Evolutionary conservation across 2,113 vertebrate genomes (phyloP).

Genomic region (Talpa occidentalis): DNA sequence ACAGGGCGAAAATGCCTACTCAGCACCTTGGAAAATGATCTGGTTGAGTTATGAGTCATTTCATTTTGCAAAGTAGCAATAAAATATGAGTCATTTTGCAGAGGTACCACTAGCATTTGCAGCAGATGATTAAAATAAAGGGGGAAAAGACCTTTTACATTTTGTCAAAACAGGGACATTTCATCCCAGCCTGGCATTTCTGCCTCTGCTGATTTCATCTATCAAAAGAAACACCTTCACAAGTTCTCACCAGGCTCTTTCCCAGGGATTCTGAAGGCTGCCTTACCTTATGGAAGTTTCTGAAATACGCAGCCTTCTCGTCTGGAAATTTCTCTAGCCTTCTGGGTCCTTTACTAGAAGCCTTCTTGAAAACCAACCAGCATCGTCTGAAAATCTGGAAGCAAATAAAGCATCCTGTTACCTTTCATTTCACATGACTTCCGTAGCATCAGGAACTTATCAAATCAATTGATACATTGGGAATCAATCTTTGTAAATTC

Average conservation of each 20-base stretch:
- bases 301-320: slow-evolving; percentile 98
- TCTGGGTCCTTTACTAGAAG: slow-evolving; percentile 98
- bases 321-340: slow-evolving; percentile 99
- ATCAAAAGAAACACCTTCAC: slow-evolving; percentile 53
- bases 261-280: not conserved
- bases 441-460: not conserved
- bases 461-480: not conserved
- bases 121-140: slow-evolving; percentile 71
- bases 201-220: slow-evolving; percentile 54
- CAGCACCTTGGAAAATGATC: slow-evolving; percentile 61
- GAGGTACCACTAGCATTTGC: slow-evolving; percentile 66
- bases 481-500: not conserved
- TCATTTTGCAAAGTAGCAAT: slow-evolving; percentile 73
- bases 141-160: slow-evolving; percentile 66
- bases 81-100: slow-evolving; percentile 67
- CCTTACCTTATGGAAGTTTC: slow-evolving; percentile 97
- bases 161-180: slow-evolving; percentile 48
- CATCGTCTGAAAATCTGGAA: slow-evolving; percentile 97
- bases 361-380: slow-evolving; percentile 99
- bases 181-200: slow-evolving; percentile 21
- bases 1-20: slow-evolving; percentile 47
- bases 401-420: slow-evolving; percentile 77
- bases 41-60: slow-evolving; percentile 62
- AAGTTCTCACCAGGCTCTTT: not conserved
- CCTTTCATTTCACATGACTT: not conserved